These are phyloP conservation scores for Nasua narica DNA, from an alignment of 2,797 vertebrate genomes.

Conservation along the genomic window DNA sequence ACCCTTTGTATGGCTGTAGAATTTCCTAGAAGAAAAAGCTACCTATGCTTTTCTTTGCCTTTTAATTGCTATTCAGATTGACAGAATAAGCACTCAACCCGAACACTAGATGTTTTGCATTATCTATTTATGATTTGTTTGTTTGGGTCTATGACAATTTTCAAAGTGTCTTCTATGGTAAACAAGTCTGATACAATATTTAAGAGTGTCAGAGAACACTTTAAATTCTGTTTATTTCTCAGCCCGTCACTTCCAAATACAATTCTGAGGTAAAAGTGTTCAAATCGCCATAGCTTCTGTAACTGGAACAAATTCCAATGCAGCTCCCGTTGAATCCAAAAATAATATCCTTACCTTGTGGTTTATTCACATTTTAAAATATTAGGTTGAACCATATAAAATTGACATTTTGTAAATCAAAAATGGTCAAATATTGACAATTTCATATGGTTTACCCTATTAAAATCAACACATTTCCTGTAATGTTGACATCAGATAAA, in stretches of 20 bases:
- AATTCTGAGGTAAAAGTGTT: constrained; percentile 24
- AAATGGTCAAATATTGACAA: not conserved
- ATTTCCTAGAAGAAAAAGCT: not conserved
- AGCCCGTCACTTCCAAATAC: constrained; percentile 1
- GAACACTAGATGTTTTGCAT: not conserved
- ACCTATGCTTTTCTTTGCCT: not conserved
- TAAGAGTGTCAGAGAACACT: constrained; percentile 7
- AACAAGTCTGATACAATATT: constrained; percentile 39
- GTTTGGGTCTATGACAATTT: constrained; percentile 5
- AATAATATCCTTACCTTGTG: not conserved
- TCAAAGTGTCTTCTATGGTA: constrained; percentile 14
- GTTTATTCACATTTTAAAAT: constrained; percentile 42
- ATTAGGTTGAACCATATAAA: constrained; percentile 40
- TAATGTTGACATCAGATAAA: constrained; percentile 26
- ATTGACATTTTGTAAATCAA: not conserved
- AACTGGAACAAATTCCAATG: constrained; percentile 1
- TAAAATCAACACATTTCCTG: not conserved
- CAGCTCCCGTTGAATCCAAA: not conserved
- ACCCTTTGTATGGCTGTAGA: not conserved
- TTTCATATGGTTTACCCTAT: not conserved
- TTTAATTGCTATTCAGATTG: not conserved
- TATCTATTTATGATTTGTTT: constrained; percentile 27
- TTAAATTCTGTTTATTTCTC: constrained; percentile 43
- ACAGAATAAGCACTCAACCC: not conserved
- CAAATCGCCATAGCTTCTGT: not conserved